These are phyloP conservation scores for Drosophila phalerata DNA, from an alignment of 2,888 invertebrate genomes.

Conservation along the genomic window DNA sequence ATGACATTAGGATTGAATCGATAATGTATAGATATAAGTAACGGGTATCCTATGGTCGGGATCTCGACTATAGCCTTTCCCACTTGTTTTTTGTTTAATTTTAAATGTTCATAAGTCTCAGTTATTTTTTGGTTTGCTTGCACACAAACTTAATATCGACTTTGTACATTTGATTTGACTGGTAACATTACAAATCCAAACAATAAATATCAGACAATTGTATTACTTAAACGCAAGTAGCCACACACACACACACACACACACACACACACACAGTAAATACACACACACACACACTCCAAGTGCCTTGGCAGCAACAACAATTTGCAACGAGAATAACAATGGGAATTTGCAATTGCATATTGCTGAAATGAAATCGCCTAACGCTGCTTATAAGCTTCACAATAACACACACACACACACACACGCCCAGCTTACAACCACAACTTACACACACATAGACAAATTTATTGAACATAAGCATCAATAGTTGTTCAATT, in stretches of 20 bases:
- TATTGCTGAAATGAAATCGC: slow-evolving; percentile 65
- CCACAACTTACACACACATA: slow-evolving; percentile 11
- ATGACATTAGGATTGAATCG: too few species aligned
- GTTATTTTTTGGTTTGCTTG: background rate
- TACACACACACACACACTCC: slow-evolving; percentile 11
- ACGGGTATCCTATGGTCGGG: too few species aligned
- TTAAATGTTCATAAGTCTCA: background rate
- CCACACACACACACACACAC: background rate
- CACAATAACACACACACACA: slow-evolving; percentile 46
- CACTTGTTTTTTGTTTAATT: too few species aligned
- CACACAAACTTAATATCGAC: background rate
- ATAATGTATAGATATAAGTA: too few species aligned
- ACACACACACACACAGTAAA: slow-evolving; percentile 1
- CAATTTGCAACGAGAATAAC: slow-evolving; percentile 50
- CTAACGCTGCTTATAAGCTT: slow-evolving; percentile 45
- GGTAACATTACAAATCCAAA: slow-evolving; percentile 52
- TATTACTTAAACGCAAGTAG: slow-evolving; percentile 22
- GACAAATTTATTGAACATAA: slow-evolving; percentile 35
- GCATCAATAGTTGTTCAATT: slow-evolving; percentile 73
- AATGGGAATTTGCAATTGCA: slow-evolving; percentile 57
- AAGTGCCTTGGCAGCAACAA: slow-evolving; percentile 43
- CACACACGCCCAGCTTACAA: slow-evolving; percentile 16
- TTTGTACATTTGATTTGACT: slow-evolving; percentile 27
- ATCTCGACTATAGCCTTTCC: too few species aligned
- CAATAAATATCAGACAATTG: slow-evolving; percentile 73